phyloP scores from a whole-genome alignment of 2,113 vertebrate species.

The Percopsis transmontana region DNA sequence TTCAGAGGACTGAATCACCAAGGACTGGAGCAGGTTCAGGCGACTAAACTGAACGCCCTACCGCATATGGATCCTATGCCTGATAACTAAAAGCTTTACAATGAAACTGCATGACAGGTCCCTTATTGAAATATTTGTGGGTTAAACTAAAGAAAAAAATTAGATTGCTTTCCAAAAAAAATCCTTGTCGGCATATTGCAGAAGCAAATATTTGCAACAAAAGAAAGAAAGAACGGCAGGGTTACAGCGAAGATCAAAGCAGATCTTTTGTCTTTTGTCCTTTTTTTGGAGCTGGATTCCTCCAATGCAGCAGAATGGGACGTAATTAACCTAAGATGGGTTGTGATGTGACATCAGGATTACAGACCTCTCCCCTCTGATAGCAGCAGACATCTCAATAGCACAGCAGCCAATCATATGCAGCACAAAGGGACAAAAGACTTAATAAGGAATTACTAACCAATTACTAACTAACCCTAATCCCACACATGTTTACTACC shows the following conservation, averaged over 20 bases:
- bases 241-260: conserved; percentile 91
- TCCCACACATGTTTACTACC: conserved; percentile 41
- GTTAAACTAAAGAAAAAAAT: no score
- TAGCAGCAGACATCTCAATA: conserved; percentile 82
- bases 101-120: no score
- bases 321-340: conserved; percentile 90
- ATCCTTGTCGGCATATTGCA: no score
- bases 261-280: conserved; percentile 68
- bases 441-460: conserved; percentile 73
- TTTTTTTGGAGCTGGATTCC: conserved; percentile 83
- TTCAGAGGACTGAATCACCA: no score
- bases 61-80: no score
- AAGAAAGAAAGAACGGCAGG: conserved; percentile 83
- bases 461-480: no score
- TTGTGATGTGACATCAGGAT: conserved; percentile 90
- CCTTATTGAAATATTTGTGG: no score
- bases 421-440: conserved; percentile 70
- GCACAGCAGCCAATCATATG: conserved; percentile 59
- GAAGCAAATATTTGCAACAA: no score
- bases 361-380: conserved; percentile 88
- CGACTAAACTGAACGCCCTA: no score
- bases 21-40: no score
- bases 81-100: no score
- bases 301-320: conserved; percentile 89
- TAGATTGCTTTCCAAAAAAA: no score